Evolutionary conservation across 30 jellyfish, hydroid and myxozoan genomes (phyloP), one percentile per base, ranked within the genome.

Genomic region (Aurelia coerulea): DNA sequence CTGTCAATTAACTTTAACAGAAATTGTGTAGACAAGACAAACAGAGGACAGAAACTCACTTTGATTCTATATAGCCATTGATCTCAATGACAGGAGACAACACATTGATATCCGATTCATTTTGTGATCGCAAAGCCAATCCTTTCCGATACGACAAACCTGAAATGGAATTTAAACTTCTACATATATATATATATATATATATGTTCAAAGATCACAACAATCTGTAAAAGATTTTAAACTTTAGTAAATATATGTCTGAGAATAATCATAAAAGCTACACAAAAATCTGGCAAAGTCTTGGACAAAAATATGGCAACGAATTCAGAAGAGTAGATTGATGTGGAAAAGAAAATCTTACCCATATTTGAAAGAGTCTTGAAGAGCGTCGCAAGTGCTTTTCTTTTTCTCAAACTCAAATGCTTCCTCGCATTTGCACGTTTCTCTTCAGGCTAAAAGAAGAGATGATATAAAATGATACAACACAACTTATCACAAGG

Each of bases 111-210:
- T 87, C 81, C 0, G 78, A 86, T 16, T 77, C 86, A n/a, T 50
- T 68, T 29, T 78, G 83, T 34, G 84, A 54, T 64, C 67, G 34
- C 18, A 79, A 18, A 1, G 88, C 88, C 12, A 79, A 17, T 31
- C 98, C 98, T 70, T 88, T 93, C 46, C 98, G 89, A 63, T 93
- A 93, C 15, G 98, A 93, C 59, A 93, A 52, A 18, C 98, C 98
- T 93, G 52, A 13, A 64, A 82, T 41, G 54, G 56, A 39, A 14
- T 2, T 11, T 51, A 59, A 46, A 46, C 15, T 46, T 46, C 17
- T 12, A 74, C 14, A 34, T 0, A 12, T 15, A 65, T 19, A 29
- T 65, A 5, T 19, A 29, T 65, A 5, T 37, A 23, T 23, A 23
- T 23, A 23, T 23, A 23, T 23, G 29, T 23, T 23, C 29, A 23